These are phyloP conservation scores for Cyphomyrmex costatus DNA, from an alignment of 1,140 invertebrate species.

Conservation along the genomic window DNA sequence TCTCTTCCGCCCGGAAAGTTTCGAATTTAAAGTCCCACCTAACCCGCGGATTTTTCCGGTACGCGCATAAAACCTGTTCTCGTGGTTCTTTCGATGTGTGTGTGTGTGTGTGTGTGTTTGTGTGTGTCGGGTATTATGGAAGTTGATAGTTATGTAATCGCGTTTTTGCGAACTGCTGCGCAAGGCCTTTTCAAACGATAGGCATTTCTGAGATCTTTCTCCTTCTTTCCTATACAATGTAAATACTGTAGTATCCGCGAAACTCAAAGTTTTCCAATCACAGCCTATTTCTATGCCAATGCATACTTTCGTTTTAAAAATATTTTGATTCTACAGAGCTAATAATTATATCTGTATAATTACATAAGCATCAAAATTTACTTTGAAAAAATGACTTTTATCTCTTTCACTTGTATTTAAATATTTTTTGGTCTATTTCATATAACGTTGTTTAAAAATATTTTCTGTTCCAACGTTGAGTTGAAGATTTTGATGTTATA, in stretches of 20 bases:
- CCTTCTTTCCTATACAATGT: not conserved
- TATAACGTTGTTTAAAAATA: too few species aligned
- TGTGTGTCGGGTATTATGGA: not conserved
- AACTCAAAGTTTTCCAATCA: not conserved
- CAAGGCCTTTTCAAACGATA: not conserved
- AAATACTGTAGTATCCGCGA: not conserved
- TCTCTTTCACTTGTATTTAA: too few species aligned
- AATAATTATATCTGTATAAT: too few species aligned
- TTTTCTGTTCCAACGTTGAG: not conserved
- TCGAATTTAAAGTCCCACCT: slow-evolving; percentile 57
- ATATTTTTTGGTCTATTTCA: too few species aligned
- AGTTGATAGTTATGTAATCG: slow-evolving; percentile 43
- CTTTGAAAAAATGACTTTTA: too few species aligned
- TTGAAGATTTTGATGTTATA: slow-evolving; percentile 22
- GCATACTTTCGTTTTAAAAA: not conserved
- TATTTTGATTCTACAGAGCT: not conserved
- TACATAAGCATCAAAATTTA: too few species aligned
- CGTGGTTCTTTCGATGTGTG: not conserved
- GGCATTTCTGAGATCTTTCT: slow-evolving; percentile 8
- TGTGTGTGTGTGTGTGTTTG: not conserved
- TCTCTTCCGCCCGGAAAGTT: slow-evolving; percentile 38
- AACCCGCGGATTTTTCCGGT: slow-evolving; percentile 43
- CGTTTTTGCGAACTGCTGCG: slow-evolving; percentile 21
- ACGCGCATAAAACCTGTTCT: slow-evolving; percentile 34
- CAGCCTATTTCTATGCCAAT: not conserved